These are phyloP conservation scores for Stramonita haemastoma DNA, from an alignment of 2,888 invertebrate genomes.

Conservation along the genomic window DNA sequence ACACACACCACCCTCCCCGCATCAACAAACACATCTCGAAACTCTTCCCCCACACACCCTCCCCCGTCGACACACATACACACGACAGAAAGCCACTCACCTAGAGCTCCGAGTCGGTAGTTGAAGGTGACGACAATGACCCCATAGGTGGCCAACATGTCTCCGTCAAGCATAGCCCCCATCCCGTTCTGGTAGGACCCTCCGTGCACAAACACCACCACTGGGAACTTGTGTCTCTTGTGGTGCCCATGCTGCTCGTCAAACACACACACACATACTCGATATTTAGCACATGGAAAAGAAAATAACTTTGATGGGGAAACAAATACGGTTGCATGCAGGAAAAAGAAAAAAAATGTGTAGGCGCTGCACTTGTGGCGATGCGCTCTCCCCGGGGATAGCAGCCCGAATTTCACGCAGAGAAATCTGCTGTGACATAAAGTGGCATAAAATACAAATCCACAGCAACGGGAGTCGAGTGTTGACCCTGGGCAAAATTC, in stretches of 20 bases:
- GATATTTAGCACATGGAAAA: not conserved
- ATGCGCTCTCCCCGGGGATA: too few species aligned
- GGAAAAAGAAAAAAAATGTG: too few species aligned
- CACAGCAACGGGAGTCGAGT: not conserved
- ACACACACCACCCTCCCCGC: too few species aligned
- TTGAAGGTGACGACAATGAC: conserved; percentile 75
- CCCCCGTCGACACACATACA: too few species aligned
- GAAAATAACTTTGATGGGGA: not conserved
- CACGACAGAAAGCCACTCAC: conserved; percentile 53
- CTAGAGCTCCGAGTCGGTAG: conserved; percentile 75
- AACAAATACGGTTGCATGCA: too few species aligned
- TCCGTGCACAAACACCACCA: conserved; percentile 75
- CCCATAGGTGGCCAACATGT: conserved; percentile 67
- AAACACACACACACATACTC: not conserved
- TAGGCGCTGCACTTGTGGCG: too few species aligned
- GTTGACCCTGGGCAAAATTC: not conserved
- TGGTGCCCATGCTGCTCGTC: conserved; percentile 35
- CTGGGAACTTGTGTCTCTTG: conserved; percentile 59
- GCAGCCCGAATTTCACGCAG: too few species aligned
- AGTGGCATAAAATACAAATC: not conserved
- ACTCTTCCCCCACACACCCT: too few species aligned
- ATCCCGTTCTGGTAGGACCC: conserved; percentile 75
- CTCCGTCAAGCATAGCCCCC: conserved; percentile 73
- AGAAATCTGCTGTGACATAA: too few species aligned
- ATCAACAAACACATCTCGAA: too few species aligned